Base-by-base conservation (phyloP, 2,113 vertebrate species). In the Larimichthys polyactis region DNA sequence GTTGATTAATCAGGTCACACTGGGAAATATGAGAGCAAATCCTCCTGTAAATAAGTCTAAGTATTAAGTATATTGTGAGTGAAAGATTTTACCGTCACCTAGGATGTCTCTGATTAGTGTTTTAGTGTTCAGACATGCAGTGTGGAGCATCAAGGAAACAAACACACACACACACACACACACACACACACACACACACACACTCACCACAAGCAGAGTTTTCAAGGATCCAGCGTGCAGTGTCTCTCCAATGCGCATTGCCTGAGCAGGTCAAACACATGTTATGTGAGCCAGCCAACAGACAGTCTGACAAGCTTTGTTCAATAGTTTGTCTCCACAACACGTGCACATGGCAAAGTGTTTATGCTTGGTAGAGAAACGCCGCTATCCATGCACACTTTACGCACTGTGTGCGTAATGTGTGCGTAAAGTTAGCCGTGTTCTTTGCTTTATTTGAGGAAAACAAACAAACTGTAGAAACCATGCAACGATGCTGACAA, bases 131-230 rank as follows among this genome's bases (percentile, higher is more conserved):
- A 9, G 36, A 8, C 7, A 32, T 32, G 32, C 36, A 36, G 11
- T 14, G 44, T 4, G 44, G 3, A 46, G 44, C 40, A 43, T 11
- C 32, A 32, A 3, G 2, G 4, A 14, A 10, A 65, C 29, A 15
- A 19, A 76, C 32, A 29, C n/a, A 24, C 24, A 24, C 24, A 24
- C 24, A 24, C 24, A 27, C 27, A 27, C 49, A 77, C 67, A 89
- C 94, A 93, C 86, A 95, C 95, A n/a, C n/a, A 24, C 24, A 24
- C 24, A 24, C 24, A 24, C 24, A 27, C 27, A 27, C 49, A 77
- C 67, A 89, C 94, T 94, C 86, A 95, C 95, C 94, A 91, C 71
- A 74, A 87, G 27, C 27, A 93, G 67, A 59, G 86, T 73, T 86
- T 82, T 95, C 7, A 92, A 57, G 22, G 90, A 89, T 84, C 82